Evolutionary conservation across 2,888 invertebrate genomes (phyloP).

Genomic region (Erannis defoliaria): DNA sequence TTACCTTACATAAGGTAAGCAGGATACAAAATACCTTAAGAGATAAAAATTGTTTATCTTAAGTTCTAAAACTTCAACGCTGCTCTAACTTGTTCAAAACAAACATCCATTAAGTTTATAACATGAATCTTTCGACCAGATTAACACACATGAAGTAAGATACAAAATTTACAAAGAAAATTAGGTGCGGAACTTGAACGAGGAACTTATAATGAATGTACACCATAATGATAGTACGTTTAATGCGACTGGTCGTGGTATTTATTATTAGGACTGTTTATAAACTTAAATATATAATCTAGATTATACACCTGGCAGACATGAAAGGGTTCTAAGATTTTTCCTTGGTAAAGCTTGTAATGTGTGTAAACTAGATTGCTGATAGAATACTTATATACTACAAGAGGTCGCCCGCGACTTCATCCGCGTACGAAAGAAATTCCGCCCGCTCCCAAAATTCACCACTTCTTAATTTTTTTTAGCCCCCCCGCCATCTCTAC

Average conservation of each 20-base stretch:
- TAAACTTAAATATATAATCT: too few relatives aligned
- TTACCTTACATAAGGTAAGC: not conserved
- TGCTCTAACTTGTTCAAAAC: slow-evolving; percentile 24
- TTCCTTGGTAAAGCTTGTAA: too few relatives aligned
- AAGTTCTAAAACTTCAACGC: slow-evolving; percentile 10
- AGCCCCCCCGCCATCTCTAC: too few relatives aligned
- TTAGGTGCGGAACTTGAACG: slow-evolving; percentile 51
- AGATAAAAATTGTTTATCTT: slow-evolving; percentile 12
- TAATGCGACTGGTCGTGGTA: too few relatives aligned
- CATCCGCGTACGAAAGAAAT: too few relatives aligned
- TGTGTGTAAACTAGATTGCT: too few relatives aligned
- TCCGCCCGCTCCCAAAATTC: too few relatives aligned
- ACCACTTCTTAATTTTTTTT: too few relatives aligned
- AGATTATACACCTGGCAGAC: too few relatives aligned
- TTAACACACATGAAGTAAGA: slow-evolving; percentile 57
- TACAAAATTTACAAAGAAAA: slow-evolving; percentile 59
- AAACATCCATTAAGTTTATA: slow-evolving; percentile 44
- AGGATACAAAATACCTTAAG: not conserved
- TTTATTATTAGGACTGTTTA: not conserved
- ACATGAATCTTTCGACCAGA: slow-evolving; percentile 54
- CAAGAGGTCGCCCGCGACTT: too few relatives aligned
- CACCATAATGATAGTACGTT: not conserved
- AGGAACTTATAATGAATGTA: slow-evolving; percentile 38
- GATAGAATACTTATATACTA: too few relatives aligned
- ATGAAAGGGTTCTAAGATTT: too few relatives aligned